Evolutionary conservation across 2,797 vertebrate species (phyloP).

Genomic region (Bradypus variegatus): DNA sequence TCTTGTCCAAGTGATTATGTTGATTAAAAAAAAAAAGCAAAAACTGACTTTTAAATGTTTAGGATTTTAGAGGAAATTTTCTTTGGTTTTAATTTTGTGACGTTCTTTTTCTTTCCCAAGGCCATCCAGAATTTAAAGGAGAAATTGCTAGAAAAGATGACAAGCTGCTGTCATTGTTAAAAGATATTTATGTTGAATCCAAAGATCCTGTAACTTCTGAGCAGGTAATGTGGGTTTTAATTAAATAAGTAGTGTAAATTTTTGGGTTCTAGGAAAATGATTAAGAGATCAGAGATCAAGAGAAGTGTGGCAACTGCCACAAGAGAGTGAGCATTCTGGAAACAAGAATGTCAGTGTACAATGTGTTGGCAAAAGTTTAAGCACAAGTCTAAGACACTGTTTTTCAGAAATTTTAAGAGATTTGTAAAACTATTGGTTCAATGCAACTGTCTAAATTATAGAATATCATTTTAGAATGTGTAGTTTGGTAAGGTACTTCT

Average conservation of each 20-base stretch:
- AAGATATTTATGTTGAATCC: conserved; percentile 89
- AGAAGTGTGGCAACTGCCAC: neutral
- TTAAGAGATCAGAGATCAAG: neutral
- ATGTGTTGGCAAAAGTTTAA: neutral
- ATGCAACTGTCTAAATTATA: neutral
- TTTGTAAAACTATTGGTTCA: neutral
- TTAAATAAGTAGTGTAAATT: neutral
- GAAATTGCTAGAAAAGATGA: conserved; percentile 77
- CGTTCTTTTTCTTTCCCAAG: conserved; percentile 43
- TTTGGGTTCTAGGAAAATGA: neutral
- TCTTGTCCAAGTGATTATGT: neutral
- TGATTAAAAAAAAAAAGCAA: neutral
- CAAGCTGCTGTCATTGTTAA: conserved; percentile 77
- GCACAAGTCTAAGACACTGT: no score
- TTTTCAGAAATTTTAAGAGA: neutral
- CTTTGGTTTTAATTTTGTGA: neutral
- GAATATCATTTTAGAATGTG: neutral
- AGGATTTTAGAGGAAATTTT: neutral
- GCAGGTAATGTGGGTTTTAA: conserved; percentile 47
- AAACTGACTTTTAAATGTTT: neutral
- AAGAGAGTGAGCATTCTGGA: neutral
- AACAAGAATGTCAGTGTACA: neutral
- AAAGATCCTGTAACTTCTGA: conserved; percentile 75
- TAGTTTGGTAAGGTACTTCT: neutral
- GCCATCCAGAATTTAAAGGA: conserved; percentile 55